phyloP scores from a whole-genome alignment of 2,797 vertebrate species.

The Betta splendens region DNA sequence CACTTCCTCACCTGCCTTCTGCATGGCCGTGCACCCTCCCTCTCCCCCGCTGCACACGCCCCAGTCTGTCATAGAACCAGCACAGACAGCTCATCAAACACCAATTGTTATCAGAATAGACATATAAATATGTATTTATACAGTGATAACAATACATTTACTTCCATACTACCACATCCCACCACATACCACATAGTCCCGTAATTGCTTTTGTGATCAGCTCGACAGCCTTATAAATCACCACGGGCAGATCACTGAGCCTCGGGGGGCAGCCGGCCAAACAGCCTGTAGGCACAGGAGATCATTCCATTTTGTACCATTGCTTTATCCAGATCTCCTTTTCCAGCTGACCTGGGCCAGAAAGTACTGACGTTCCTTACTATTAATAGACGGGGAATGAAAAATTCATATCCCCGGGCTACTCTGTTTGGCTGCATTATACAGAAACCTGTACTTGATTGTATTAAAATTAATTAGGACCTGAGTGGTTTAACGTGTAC shows the following conservation, averaged over 20 bases:
- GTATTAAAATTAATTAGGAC: background rate
- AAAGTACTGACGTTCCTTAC: constrained; percentile 23
- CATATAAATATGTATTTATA: background rate
- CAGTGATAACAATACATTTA: constrained; percentile 30
- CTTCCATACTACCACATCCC: constrained; percentile 11
- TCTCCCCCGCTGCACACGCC: constrained; percentile 27
- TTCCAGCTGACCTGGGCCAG: constrained; percentile 46
- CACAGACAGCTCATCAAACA: constrained; percentile 14
- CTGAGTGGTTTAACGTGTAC: constrained; percentile 5
- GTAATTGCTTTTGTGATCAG: constrained; percentile 29
- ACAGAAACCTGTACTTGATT: background rate
- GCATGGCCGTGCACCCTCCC: constrained; percentile 53
- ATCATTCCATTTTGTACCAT: constrained; percentile 55
- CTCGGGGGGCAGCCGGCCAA: constrained; percentile 57
- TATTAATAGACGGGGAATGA: background rate
- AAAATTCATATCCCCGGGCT: background rate
- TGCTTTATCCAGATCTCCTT: constrained; percentile 31
- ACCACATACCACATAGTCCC: constrained; percentile 15
- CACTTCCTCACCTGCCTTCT: constrained; percentile 57
- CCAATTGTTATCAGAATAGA: constrained; percentile 25
- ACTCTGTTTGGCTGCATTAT: background rate
- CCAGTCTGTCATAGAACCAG: constrained; percentile 32
- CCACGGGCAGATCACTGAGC: constrained; percentile 62
- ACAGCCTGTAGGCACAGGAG: constrained; percentile 66
- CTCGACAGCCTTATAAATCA: constrained; percentile 28